Evolutionary conservation across 2,888 invertebrate genomes (phyloP).

Genomic region (Phaedon cochleariae): DNA sequence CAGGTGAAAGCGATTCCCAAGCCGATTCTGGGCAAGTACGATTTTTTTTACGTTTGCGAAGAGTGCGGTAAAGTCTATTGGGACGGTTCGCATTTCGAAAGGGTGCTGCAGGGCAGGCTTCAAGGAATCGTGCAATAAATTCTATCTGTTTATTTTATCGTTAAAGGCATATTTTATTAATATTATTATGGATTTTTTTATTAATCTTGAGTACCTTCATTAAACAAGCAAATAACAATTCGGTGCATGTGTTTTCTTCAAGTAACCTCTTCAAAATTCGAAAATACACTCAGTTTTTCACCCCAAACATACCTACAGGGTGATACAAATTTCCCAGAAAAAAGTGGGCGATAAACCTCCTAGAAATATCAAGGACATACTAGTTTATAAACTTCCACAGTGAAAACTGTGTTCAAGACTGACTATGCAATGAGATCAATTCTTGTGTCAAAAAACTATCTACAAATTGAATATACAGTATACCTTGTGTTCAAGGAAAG

Average conservation of each 20-base stretch:
- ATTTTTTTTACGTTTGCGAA: conserved; percentile 74
- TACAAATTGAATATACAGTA: too few species aligned
- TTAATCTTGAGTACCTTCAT: conserved; percentile 17
- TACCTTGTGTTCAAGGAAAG: too few species aligned
- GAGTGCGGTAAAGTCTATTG: conserved; percentile 80
- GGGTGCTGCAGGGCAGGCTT: conserved; percentile 53
- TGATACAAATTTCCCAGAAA: too few species aligned
- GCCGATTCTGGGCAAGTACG: conserved; percentile 53
- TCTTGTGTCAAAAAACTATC: too few species aligned
- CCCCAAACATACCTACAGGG: too few species aligned
- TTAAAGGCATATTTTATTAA: conserved; percentile 14
- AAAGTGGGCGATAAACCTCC: too few species aligned
- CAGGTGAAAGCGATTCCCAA: conserved; percentile 63
- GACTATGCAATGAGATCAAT: too few species aligned
- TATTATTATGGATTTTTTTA: conserved; percentile 10
- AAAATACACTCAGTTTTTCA: too few species aligned
- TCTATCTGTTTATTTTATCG: conserved; percentile 17
- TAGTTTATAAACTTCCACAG: too few species aligned
- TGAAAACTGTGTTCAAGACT: too few species aligned
- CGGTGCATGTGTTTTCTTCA: conserved; percentile 5
- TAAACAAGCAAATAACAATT: conserved; percentile 21
- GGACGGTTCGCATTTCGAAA: conserved; percentile 64
- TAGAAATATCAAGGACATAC: too few species aligned
- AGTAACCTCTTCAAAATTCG: not conserved
- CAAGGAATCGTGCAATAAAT: conserved; percentile 53